These are phyloP conservation scores for Toxostoma redivivum DNA, from an alignment of 2,113 vertebrate genomes.

Conservation along the genomic window DNA sequence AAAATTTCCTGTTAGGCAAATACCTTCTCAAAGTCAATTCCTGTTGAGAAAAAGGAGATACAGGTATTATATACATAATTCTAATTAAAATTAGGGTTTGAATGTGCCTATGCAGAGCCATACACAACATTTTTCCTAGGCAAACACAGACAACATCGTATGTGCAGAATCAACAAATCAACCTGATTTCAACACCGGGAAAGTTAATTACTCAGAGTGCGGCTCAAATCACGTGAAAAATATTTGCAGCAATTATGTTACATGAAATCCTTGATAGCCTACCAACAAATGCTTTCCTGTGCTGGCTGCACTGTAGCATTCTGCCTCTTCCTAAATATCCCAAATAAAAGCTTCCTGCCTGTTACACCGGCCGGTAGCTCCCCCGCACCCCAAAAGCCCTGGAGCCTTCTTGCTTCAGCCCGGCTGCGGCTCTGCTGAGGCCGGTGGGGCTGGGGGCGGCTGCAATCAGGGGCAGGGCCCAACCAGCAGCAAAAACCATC, in stretches of 20 bases:
- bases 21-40: neutral
- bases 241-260: neutral
- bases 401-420: neutral
- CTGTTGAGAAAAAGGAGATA: neutral
- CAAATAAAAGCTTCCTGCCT: neutral
- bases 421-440: accelerated
- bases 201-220: neutral
- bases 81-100: conserved; percentile 18
- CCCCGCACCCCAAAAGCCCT: neutral
- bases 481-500: neutral
- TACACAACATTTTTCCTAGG: neutral
- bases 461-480: neutral
- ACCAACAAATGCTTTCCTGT: neutral
- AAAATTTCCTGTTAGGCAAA: neutral
- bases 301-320: neutral
- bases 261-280: neutral
- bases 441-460: accelerated
- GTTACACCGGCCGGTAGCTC: neutral
- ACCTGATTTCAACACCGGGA: conserved; percentile 19
- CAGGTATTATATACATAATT: neutral
- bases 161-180: conserved; percentile 32
- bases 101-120: neutral
- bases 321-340: neutral
- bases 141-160: neutral
- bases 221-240: neutral